Base-by-base conservation (phyloP, 1,140 invertebrate species). In the Sitophilus oryzae region DNA sequence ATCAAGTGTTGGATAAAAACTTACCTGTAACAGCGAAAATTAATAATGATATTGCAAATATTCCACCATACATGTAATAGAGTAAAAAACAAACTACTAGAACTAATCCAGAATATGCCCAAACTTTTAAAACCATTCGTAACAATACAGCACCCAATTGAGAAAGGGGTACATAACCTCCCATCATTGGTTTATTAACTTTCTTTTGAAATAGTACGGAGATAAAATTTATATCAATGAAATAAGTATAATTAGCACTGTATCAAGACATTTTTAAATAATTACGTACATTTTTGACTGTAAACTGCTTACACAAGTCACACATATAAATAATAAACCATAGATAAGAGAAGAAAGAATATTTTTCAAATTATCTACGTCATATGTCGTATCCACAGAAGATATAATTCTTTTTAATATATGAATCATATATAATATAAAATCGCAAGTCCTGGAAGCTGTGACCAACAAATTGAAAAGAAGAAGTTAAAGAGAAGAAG, bases 21-120 rank as follows among this genome's bases (percentile, higher is more conserved):
- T 66, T 77, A 88, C 86, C 79, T 73, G 82, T 77, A 19, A 81
- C 70, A 51, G 84, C 82, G 53, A 83, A 77, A 43, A 78, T 75
- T 40, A 91, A 77, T 19, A 91, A 76, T 15, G 79, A 67, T 55
- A 89, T 79, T 11, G 87, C 83, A 56, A 85, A 69, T 37, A 86
- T 64, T 63, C 85, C 83, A 38, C 90, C 89, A 71, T 88, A 89
- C 48, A 85, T 78, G 81, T 88, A 93, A 72, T 89, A 92, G 15
- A 91, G 73, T 58, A 91, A 66, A 55, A 89, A 79, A 67, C 86
- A 84, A 36, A 78, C 71, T 37, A 88, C 73, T 35, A 86, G 64
- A 16, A 80, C 78, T 38, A 78, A 67, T 20, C 77, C 76, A 34
- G 77, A 81, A 30, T 67, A 67, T 15, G 70, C 68, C 70, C 70